Evolutionary conservation across 2,113 vertebrate species (phyloP), one percentile per base, ranked within the genome.

Genomic region (Phaethornis superciliosus): DNA sequence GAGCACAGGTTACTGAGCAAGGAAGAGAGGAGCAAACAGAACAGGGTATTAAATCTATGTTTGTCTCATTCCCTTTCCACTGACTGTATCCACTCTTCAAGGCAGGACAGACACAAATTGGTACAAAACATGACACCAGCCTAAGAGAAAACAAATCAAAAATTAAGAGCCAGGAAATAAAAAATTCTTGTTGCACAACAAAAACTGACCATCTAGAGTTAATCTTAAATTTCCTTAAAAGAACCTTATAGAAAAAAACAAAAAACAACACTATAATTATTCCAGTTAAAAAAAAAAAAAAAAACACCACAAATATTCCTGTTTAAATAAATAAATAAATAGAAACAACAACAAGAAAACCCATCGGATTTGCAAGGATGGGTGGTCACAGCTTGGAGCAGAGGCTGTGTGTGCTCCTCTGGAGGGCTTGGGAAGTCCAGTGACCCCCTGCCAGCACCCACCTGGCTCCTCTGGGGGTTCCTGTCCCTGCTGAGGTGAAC

Each of bases 311-410:
- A 23, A 37, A 17, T 19, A 76, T 5, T 55, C 33, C 46, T 10
- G 6, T 46, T 33, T 0, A 37, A 37, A 44, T 4, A 37, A 70
- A 8, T 40, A 40, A 40, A 40, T 40, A 40, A 40, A 40, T 40
- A 40, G 13, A 40, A 37, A 37, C 37, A 37, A 11, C 40, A 40
- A 40, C 40, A 40, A n/a, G n/a, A 0, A 4, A 1, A 6, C 51
- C 28, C 18, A 33, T 6, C 49, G 28, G 52, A 12, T 4, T 4
- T 4, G 49, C 33, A 47, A 10, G 51, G 55, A n/a, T 3, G 5
- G 56, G 0, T 3, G 4, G 49, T 5, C 32, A 30, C 35, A 15
- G 40, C 0, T 15, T 4, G 21, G 32, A 35, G 30, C 0, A 11
- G 3, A 5, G 16, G 7, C 0, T 2, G 49, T 23, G 12, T 18